Conservation (phyloP, 2,888 invertebrate species). For the Chloroclysta siterata region DNA sequence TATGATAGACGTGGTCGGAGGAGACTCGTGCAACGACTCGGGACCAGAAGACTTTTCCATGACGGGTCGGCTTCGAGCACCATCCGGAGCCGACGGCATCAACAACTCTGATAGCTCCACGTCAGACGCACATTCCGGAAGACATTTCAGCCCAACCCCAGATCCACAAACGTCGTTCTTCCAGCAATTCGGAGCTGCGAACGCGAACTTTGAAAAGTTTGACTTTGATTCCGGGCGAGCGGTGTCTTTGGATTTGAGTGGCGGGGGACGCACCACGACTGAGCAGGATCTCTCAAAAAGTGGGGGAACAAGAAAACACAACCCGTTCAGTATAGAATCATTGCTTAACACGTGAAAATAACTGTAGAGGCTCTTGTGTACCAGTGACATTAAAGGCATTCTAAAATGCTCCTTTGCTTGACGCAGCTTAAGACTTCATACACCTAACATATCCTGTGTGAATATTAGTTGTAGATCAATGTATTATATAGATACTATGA, state of each 20-base stretch:
- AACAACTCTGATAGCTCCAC: conserved; percentile 85
- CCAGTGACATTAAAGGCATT: conserved; percentile 61
- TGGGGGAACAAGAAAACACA: conserved; percentile 87
- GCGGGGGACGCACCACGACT: conserved; percentile 66
- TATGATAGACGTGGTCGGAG: conserved; percentile 94
- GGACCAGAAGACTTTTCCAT: conserved; percentile 87
- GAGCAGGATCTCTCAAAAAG: conserved; percentile 82
- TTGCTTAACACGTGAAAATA: conserved; percentile 89
- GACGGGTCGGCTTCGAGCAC: conserved; percentile 84
- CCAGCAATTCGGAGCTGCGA: conserved; percentile 71
- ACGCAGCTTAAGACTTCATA: conserved; percentile 75
- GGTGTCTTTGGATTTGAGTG: conserved; percentile 79
- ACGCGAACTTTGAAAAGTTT: conserved; percentile 76
- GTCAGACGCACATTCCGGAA: conserved; percentile 75
- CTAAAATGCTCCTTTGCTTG: conserved; percentile 71
- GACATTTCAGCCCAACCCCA: conserved; percentile 77
- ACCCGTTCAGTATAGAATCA: conserved; percentile 96
- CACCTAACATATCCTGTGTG: conserved; percentile 78
- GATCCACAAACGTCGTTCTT: conserved; percentile 79
- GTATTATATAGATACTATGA: conserved; percentile 73
- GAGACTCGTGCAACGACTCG: conserved; percentile 89
- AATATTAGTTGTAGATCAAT: conserved; percentile 72
- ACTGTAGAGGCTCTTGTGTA: conserved; percentile 71
- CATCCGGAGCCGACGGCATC: conserved; percentile 84
- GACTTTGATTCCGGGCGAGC: conserved; percentile 81